Evolutionary conservation across 2,888 invertebrate species (phyloP).

Genomic region (Aphidius colemani): DNA sequence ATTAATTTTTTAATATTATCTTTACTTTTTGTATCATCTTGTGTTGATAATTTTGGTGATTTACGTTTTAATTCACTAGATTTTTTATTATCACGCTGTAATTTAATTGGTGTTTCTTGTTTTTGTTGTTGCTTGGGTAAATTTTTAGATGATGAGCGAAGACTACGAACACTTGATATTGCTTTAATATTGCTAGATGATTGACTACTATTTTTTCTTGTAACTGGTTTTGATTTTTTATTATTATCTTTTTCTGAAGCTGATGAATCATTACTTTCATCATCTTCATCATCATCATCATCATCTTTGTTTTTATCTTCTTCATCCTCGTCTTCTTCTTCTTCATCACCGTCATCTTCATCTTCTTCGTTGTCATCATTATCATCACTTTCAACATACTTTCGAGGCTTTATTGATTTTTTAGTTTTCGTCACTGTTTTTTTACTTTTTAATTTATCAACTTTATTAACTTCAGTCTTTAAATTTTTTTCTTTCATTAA

Average conservation of each 20-base stretch:
- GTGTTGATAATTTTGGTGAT: slow-evolving; percentile 2
- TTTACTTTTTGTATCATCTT: slow-evolving; percentile 24
- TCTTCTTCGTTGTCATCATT: slow-evolving; percentile 14
- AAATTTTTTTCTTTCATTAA: slow-evolving; percentile 44
- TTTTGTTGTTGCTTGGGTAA: slow-evolving; percentile 15
- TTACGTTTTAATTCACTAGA: not conserved
- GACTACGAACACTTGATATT: not conserved
- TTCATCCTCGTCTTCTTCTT: too few species aligned
- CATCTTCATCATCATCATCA: too few species aligned
- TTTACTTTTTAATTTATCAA: slow-evolving; percentile 27
- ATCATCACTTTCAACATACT: slow-evolving; percentile 46
- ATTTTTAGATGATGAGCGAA: slow-evolving; percentile 2
- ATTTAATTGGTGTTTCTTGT: slow-evolving; percentile 7
- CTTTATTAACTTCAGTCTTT: slow-evolving; percentile 64
- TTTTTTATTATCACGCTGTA: too few species aligned
- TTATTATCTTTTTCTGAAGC: slow-evolving; percentile 42
- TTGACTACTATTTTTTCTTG: slow-evolving; percentile 32
- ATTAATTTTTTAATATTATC: slow-evolving; percentile 35
- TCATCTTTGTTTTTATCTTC: too few species aligned
- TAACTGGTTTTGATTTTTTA: slow-evolving; percentile 41
- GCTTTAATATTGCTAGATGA: not conserved
- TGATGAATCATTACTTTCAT: slow-evolving; percentile 40
- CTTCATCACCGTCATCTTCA: too few species aligned
- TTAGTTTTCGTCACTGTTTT: slow-evolving; percentile 29
- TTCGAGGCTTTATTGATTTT: slow-evolving; percentile 34